Percentiles rank a stretch among this genome's conserved stretches.
Evolutionary conservation across 2,888 invertebrate species (phyloP).

Genomic region (Ceratothoa steindachneri): DNA sequence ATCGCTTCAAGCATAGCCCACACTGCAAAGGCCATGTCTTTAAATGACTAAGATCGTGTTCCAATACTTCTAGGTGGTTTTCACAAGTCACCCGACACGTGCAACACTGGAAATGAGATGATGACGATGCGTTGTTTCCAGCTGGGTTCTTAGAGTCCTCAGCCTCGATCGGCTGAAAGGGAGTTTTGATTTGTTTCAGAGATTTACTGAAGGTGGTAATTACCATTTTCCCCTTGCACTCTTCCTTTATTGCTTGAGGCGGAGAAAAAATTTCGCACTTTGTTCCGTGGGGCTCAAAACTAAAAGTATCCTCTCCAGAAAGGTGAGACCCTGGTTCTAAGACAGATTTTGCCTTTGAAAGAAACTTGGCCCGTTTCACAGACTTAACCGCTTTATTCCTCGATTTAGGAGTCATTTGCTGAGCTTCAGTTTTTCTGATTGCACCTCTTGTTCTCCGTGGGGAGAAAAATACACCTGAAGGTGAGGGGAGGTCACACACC

Average conservation of each 20-base stretch:
- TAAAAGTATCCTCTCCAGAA: neutral
- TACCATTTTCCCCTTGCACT: neutral
- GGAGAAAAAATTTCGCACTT: no score
- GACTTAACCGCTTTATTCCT: neutral
- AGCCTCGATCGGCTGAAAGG: neutral
- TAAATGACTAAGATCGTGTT: neutral
- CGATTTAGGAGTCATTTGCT: neutral
- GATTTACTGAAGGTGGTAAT: neutral
- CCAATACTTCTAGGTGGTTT: neutral
- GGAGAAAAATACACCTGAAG: neutral
- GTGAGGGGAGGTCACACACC: no score
- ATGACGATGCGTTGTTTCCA: neutral
- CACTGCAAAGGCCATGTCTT: neutral
- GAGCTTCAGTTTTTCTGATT: neutral
- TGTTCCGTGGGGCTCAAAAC: neutral
- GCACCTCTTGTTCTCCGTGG: neutral
- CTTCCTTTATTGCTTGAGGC: no score
- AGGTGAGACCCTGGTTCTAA: neutral
- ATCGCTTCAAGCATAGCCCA: neutral
- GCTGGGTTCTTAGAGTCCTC: neutral
- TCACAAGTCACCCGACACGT: neutral
- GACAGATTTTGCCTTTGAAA: no score
- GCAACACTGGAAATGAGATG: neutral
- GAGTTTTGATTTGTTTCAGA: neutral
- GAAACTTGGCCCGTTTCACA: neutral